These are phyloP conservation scores for Alsophila aescularia DNA, from an alignment of 2,888 invertebrate genomes.

Conservation along the genomic window DNA sequence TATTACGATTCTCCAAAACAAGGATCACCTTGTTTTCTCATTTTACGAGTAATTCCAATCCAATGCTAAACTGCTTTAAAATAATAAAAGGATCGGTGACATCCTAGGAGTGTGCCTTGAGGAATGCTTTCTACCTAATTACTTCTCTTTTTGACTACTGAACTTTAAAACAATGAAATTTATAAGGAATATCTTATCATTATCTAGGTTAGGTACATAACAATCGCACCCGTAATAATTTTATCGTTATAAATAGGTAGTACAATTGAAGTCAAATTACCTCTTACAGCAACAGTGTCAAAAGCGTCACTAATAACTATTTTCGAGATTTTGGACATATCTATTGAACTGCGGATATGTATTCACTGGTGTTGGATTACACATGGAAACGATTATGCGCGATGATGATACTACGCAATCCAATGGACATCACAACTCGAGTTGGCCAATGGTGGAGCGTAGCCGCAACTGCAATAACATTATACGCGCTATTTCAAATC, in stretches of 20 bases:
- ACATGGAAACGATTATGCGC: conserved; percentile 41
- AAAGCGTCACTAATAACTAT: neutral
- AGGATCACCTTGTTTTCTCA: too few species aligned
- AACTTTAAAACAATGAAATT: too few species aligned
- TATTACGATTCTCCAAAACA: too few species aligned
- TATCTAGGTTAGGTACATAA: too few species aligned
- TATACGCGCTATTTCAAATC: conserved; percentile 60
- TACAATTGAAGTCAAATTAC: neutral
- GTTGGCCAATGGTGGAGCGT: conserved; percentile 49
- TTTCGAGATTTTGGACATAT: neutral
- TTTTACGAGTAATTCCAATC: too few species aligned
- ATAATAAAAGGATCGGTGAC: too few species aligned
- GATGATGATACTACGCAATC: conserved; percentile 50
- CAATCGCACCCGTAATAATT: too few species aligned
- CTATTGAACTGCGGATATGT: conserved; percentile 10
- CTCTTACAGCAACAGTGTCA: neutral
- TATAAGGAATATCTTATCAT: too few species aligned
- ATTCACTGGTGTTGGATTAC: conserved; percentile 30
- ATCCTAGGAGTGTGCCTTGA: neutral
- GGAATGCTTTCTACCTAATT: too few species aligned
- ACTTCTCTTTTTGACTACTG: too few species aligned
- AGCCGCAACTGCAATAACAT: conserved; percentile 43
- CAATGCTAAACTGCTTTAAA: too few species aligned
- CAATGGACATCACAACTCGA: conserved; percentile 43
- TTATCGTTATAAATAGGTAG: too few species aligned